A percentile compares a stretch with the other conserved stretches of the same genome.
Evolutionary conservation across 2,888 invertebrate genomes (phyloP).

Genomic region (Parnassius glacialis): DNA sequence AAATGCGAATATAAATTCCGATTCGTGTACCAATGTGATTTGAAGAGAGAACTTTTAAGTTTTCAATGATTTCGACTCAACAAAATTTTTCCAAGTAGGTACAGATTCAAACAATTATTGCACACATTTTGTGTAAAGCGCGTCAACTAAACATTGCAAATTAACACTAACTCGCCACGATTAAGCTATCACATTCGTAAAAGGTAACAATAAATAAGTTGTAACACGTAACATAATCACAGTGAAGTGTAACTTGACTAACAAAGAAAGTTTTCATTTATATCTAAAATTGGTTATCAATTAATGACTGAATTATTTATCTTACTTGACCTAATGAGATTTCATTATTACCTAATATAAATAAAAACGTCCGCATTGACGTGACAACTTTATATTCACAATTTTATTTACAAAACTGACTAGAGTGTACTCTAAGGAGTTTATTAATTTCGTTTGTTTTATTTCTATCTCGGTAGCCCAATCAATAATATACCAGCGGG

Average conservation of each 20-base stretch:
- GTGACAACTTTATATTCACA: conserved; percentile 78
- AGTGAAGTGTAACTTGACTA: conserved; percentile 79
- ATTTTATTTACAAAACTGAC: conserved; percentile 78
- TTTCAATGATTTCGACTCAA: conserved; percentile 37
- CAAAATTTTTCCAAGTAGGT: conserved; percentile 43
- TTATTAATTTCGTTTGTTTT: conserved; percentile 54
- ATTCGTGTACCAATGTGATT: conserved; percentile 56
- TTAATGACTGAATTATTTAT: conserved; percentile 76
- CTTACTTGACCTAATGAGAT: conserved; percentile 79
- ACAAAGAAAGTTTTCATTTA: conserved; percentile 74
- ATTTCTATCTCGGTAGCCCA: conserved; percentile 60
- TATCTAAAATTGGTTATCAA: conserved; percentile 75
- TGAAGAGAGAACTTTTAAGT: conserved; percentile 42
- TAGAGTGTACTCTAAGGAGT: conserved; percentile 73
- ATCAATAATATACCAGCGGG: conserved; percentile 62
- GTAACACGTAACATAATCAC: conserved; percentile 79
- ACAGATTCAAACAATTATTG: conserved; percentile 55
- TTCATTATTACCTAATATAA: conserved; percentile 73
- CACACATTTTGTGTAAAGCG: conserved; percentile 53
- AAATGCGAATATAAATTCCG: conserved; percentile 70
- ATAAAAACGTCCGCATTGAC: conserved; percentile 70
- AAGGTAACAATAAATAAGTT: conserved; percentile 73
- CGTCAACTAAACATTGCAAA: conserved; percentile 62
- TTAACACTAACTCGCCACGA: conserved; percentile 64
- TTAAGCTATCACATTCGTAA: conserved; percentile 74